Evolutionary conservation across 2,797 vertebrate genomes (phyloP), one percentile per base, ranked within the genome.

Genomic region (Neomorphus geoffroyi): DNA sequence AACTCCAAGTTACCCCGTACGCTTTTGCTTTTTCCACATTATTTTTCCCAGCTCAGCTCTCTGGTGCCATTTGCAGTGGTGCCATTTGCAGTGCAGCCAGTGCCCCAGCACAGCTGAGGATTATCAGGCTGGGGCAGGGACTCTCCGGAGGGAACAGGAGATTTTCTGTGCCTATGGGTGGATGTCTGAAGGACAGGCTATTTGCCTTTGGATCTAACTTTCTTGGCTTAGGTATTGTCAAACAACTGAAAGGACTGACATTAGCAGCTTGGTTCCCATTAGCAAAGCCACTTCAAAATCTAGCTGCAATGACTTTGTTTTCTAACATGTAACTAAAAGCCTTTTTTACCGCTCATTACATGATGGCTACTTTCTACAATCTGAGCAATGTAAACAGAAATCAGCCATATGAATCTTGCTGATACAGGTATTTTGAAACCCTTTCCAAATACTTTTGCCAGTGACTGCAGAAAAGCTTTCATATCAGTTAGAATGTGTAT

Each of bases 401-500:
- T 83, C 85, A 56, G 43, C 43, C 37, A 12, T 33, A 58, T 82
- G 83, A 27, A 74, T 88, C 85, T 91, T 74, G 84, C 85, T 95
- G 94, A 91, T 96, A 91, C 0, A 8, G 24, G 57, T 78, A 50
- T 90, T 86, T 83, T 88, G 62, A 92, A 95, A 83, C 26, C n/a
- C 27, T 21, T 74, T 69, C 65, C 72, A 93, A 94, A 92, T 80
- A 72, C 54, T 83, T 85, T 50, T 70, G 35, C 84, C 53, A 51
- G 62, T 83, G 62, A n/a, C 39, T 88, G 79, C 46, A 93, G 81
- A 69, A 88, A 86, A 95, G 54, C 73, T 91, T 93, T 89, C 74
- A 15, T 69, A 92, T 60, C 26, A 50, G 70, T 56, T 81, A 74
- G 62, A 72, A 88, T 56, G 86, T 64, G 62, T 66, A 57, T 90